phyloP scores from a whole-genome alignment of 2,888 invertebrate species.

The Galeopsomyia nigrocyanea region DNA sequence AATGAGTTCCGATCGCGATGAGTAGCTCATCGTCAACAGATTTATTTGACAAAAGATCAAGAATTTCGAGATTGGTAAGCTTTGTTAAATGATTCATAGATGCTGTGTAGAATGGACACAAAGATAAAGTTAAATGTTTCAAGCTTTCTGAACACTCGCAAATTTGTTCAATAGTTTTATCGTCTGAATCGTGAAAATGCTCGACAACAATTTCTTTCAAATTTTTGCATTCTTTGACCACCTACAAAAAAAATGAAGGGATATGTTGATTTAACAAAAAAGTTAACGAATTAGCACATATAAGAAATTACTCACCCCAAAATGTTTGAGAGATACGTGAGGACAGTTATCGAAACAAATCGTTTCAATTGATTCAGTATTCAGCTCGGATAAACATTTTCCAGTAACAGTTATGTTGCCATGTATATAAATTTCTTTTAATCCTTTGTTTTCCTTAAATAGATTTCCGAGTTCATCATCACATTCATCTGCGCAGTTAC shows the following conservation, averaged over 20 bases:
- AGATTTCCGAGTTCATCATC: constrained; percentile 24
- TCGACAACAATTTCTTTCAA: constrained; percentile 19
- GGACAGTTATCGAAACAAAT: constrained; percentile 33
- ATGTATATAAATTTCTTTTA: constrained; percentile 6
- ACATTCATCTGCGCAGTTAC: constrained; percentile 21
- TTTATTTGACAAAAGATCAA: constrained; percentile 24
- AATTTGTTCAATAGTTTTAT: constrained; percentile 13
- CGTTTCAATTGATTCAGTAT: constrained; percentile 15
- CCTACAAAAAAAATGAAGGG: background rate
- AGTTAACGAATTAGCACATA: too few relatives aligned
- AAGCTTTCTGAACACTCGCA: constrained; percentile 12
- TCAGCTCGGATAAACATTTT: constrained; percentile 22
- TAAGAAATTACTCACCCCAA: constrained; percentile 20
- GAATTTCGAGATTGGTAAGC: constrained; percentile 11
- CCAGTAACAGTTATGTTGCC: constrained; percentile 25
- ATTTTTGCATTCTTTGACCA: constrained; percentile 8
- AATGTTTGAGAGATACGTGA: constrained; percentile 19
- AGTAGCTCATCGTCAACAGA: constrained; percentile 22
- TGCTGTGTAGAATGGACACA: constrained; percentile 19
- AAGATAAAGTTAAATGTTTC: constrained; percentile 13
- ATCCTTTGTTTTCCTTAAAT: constrained; percentile 14
- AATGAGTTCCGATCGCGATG: constrained; percentile 13
- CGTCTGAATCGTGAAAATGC: constrained; percentile 28
- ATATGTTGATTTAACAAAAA: too few relatives aligned
- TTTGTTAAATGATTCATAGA: constrained; percentile 13